Evolutionary conservation across 2,888 invertebrate species (phyloP).

Genomic region (Abscondita cerata): DNA sequence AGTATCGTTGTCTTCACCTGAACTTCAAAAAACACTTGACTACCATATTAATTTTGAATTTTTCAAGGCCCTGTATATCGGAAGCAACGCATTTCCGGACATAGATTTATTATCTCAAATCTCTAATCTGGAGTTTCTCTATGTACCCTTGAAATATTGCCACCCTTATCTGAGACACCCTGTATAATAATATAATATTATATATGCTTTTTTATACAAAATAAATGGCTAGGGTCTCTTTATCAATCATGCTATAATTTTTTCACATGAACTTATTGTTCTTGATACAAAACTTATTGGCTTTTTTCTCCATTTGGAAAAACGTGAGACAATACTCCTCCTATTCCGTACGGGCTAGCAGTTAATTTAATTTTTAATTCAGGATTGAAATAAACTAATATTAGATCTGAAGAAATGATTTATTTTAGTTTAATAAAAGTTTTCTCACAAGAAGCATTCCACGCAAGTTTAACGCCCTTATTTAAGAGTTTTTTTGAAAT

Average conservation of each 20-base stretch:
- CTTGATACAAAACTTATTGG: not conserved
- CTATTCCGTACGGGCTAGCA: not conserved
- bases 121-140: no score
- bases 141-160: no score
- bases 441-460: not conserved
- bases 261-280: no score
- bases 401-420: not conserved
- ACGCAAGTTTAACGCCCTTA: not conserved
- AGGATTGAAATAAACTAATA: not conserved
- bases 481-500: not conserved
- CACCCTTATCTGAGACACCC: no score
- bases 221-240: not conserved
- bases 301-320: slow-evolving; percentile 1
- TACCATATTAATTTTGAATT: no score
- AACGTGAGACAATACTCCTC: slow-evolving; percentile 8
- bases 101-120: no score
- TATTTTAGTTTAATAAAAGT: not conserved
- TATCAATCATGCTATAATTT: slow-evolving; percentile 11
- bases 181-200: not conserved
- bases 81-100: no score
- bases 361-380: not conserved
- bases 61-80: no score
- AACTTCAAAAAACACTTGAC: no score
- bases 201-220: not conserved
- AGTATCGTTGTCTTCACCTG: no score